Percentiles rank a stretch among this genome's conserved stretches.
Evolutionary conservation across 2,888 invertebrate species (phyloP).

Genomic region (Ennomos fuscantarius): DNA sequence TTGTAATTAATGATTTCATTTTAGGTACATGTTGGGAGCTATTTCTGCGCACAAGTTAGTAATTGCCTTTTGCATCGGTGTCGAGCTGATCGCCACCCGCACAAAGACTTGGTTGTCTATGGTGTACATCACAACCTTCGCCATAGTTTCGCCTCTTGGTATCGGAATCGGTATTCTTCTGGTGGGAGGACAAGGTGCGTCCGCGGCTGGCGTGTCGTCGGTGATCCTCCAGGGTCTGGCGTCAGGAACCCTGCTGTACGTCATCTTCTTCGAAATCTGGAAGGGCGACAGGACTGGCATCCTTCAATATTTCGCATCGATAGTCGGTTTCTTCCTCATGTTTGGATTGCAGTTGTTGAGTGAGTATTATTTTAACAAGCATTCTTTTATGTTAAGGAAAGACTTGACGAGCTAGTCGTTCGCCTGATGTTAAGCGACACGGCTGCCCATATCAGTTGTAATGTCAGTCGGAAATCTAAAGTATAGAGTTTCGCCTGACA

Average conservation of each 20-base stretch:
- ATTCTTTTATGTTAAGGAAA: too few relatives aligned
- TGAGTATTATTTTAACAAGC: conserved; percentile 64
- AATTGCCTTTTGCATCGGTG: conserved; percentile 94
- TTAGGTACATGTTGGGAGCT: conserved; percentile 92
- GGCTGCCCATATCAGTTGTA: too few relatives aligned
- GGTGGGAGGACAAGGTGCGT: conserved; percentile 84
- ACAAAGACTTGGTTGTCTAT: conserved; percentile 87
- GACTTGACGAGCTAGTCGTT: too few relatives aligned
- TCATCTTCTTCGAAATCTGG: conserved; percentile 98
- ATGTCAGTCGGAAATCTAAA: too few relatives aligned
- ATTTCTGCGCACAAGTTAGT: conserved; percentile 94
- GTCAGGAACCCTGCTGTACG: conserved; percentile 96
- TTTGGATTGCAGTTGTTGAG: conserved; percentile 87
- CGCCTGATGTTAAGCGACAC: too few relatives aligned
- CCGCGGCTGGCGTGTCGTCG: conserved; percentile 86
- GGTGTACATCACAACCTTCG: conserved; percentile 90
- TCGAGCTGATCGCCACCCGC: conserved; percentile 90
- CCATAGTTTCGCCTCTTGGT: conserved; percentile 92
- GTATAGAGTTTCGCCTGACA: too few relatives aligned
- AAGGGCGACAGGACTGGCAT: conserved; percentile 85
- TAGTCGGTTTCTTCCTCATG: conserved; percentile 90
- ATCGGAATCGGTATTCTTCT: conserved; percentile 90
- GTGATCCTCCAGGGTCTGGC: conserved; percentile 93
- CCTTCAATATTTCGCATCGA: conserved; percentile 87
- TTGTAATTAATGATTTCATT: conserved; percentile 31